These are phyloP conservation scores for Patella pellucida DNA, from an alignment of 2,888 invertebrate species.

Conservation along the genomic window DNA sequence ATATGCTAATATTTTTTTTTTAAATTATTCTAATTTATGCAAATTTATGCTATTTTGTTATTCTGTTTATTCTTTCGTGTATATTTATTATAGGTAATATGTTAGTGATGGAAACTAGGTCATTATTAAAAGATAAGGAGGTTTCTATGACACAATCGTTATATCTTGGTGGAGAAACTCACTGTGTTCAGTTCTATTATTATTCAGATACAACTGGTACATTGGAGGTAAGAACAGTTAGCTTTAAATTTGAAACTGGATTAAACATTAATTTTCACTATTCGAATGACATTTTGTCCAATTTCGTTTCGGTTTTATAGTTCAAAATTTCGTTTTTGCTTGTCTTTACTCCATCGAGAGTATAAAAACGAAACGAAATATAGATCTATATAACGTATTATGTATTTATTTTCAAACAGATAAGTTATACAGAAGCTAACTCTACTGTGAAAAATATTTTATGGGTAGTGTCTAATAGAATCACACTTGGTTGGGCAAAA, in stretches of 20 bases:
- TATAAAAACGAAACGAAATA: too few relatives aligned
- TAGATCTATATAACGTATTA: too few relatives aligned
- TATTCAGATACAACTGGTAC: constrained; percentile 44
- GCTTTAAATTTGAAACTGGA: constrained; percentile 25
- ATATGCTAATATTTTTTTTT: too few relatives aligned
- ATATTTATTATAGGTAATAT: constrained; percentile 35
- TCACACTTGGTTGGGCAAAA: constrained; percentile 44
- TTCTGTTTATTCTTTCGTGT: too few relatives aligned
- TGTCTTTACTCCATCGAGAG: too few relatives aligned
- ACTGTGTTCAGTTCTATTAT: constrained; percentile 57
- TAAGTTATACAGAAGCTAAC: not conserved
- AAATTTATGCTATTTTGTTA: too few relatives aligned
- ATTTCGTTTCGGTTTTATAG: too few relatives aligned
- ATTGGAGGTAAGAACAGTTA: constrained; percentile 40
- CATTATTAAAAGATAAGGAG: constrained; percentile 32
- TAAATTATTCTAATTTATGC: too few relatives aligned
- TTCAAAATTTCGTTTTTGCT: too few relatives aligned
- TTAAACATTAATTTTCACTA: too few relatives aligned
- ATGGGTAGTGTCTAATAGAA: constrained; percentile 32
- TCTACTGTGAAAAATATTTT: not conserved
- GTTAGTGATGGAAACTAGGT: constrained; percentile 46
- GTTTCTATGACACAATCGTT: constrained; percentile 49
- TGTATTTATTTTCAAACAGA: too few relatives aligned
- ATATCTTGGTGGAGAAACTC: constrained; percentile 32
- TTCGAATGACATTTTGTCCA: too few relatives aligned